Evolutionary conservation across 1,140 invertebrate genomes (phyloP).

Genomic region (Phymorhynchus buccinoides): DNA sequence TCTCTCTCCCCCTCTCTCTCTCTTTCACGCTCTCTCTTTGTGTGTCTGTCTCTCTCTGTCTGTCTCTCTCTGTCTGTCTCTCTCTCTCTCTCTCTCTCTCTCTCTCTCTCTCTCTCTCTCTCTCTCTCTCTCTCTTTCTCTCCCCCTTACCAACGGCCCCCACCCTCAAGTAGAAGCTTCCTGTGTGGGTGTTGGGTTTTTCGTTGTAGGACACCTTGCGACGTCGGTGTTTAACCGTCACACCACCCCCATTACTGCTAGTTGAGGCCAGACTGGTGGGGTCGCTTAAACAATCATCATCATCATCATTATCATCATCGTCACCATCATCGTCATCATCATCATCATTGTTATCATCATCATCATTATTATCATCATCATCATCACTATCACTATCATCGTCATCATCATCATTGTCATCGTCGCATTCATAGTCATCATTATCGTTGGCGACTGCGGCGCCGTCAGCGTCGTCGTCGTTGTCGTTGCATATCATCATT

Average conservation of each 20-base stretch:
- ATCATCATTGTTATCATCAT: conserved; percentile 44
- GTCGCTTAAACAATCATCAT: not conserved
- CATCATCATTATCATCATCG: conserved; percentile 30
- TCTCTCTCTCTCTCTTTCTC: conserved; percentile 12
- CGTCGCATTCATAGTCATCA: too few species aligned
- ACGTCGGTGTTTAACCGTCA: conserved; percentile 18
- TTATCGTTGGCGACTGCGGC: too few species aligned
- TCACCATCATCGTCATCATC: conserved; percentile 44
- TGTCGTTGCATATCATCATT: too few species aligned
- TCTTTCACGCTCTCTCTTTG: conserved; percentile 16
- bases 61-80: not conserved
- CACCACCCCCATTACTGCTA: not conserved
- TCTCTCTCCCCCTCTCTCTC: not conserved
- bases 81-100: not conserved
- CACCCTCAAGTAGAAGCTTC: conserved; percentile 95
- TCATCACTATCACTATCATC: conserved; percentile 41
- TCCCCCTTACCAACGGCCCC: conserved; percentile 77
- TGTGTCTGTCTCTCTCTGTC: conserved; percentile 13
- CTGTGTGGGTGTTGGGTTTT: conserved; percentile 70
- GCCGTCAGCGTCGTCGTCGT: conserved; percentile 31
- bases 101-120: conserved; percentile 7
- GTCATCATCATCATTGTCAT: conserved; percentile 36
- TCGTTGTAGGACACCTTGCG: conserved; percentile 45
- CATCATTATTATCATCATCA: conserved; percentile 43
- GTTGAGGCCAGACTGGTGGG: not conserved